These are phyloP conservation scores for Callopanchax toddi DNA, from an alignment of 2,113 vertebrate species.

Conservation along the genomic window DNA sequence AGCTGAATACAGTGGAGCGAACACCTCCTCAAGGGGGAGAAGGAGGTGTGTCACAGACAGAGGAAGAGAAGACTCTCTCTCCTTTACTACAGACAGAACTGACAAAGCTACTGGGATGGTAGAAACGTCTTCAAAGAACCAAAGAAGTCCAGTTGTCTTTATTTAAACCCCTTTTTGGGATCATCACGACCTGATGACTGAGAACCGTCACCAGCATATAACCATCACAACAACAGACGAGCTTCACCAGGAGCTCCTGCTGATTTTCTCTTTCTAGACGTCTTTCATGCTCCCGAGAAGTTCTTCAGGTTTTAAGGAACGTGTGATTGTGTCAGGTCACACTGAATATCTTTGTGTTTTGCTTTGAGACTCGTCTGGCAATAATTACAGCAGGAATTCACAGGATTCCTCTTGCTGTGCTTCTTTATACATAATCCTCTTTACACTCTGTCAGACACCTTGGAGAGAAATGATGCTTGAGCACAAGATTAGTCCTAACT, in stretches of 20 bases:
- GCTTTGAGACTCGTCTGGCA: conserved; percentile 13
- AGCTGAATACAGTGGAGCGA: too few relatives aligned
- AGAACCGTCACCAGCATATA: too few relatives aligned
- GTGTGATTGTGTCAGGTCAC: conserved; percentile 29
- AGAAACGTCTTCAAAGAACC: too few relatives aligned
- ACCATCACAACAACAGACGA: background rate
- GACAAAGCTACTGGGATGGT: too few relatives aligned
- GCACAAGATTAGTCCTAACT: conserved; percentile 5
- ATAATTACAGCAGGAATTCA: conserved; percentile 43
- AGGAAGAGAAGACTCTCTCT: too few relatives aligned
- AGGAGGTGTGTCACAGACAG: too few relatives aligned
- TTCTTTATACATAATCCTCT: conserved; percentile 33
- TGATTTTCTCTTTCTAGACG: background rate
- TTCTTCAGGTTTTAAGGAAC: background rate
- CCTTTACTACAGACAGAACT: too few relatives aligned
- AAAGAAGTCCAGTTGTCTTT: too few relatives aligned
- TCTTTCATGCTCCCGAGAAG: background rate
- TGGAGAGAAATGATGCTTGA: conserved; percentile 21
- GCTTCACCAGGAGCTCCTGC: background rate
- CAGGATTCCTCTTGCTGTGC: conserved; percentile 27
- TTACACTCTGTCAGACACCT: conserved; percentile 4
- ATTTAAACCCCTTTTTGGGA: too few relatives aligned
- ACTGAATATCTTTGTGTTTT: conserved; percentile 10
- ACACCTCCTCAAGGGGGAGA: too few relatives aligned
- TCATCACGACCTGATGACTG: too few relatives aligned